Conservation (phyloP, 1,140 invertebrate species). For the Zaprionus tsacasi region DNA sequence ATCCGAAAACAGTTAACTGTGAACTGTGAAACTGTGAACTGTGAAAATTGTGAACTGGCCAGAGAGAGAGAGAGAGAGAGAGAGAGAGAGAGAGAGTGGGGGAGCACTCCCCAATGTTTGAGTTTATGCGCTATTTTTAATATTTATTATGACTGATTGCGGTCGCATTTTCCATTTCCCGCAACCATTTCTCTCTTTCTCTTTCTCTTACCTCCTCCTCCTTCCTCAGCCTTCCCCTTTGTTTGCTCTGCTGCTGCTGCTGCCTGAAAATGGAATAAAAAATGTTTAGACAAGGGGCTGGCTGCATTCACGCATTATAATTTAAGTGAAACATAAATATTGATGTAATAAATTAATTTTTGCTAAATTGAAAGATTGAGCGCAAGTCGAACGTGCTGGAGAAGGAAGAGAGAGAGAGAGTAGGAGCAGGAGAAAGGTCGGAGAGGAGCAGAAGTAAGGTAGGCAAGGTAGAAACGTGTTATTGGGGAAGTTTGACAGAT, state of each 20-base stretch:
- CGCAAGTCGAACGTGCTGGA: conserved; percentile 1
- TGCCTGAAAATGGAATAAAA: conserved; percentile 35
- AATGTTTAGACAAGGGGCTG: conserved; percentile 69
- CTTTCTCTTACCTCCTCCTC: background rate
- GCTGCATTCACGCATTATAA: conserved; percentile 82
- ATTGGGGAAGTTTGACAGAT: no score
- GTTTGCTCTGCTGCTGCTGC: conserved; percentile 62
- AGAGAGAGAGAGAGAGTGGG: background rate
- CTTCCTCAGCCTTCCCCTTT: conserved; percentile 14
- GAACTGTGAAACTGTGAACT: conserved; percentile 9
- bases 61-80: background rate
- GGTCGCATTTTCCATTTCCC: conserved; percentile 52
- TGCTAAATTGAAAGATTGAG: conserved; percentile 68
- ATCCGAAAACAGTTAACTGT: conserved; percentile 15
- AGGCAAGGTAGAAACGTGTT: no score
- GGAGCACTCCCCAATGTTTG: conserved; percentile 65
- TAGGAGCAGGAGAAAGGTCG: background rate
- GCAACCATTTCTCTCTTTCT: background rate
- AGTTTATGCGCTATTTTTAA: conserved; percentile 81
- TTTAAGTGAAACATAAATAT: conserved; percentile 83
- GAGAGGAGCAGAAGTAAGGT: no score
- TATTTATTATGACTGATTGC: conserved; percentile 82
- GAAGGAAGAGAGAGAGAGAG: background rate
- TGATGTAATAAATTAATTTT: conserved; percentile 83
- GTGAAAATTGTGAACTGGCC: conserved; percentile 2